Evolutionary conservation across 2,113 vertebrate genomes (phyloP), one percentile per base, ranked within the genome.

Genomic region (Pheucticus melanocephalus): DNA sequence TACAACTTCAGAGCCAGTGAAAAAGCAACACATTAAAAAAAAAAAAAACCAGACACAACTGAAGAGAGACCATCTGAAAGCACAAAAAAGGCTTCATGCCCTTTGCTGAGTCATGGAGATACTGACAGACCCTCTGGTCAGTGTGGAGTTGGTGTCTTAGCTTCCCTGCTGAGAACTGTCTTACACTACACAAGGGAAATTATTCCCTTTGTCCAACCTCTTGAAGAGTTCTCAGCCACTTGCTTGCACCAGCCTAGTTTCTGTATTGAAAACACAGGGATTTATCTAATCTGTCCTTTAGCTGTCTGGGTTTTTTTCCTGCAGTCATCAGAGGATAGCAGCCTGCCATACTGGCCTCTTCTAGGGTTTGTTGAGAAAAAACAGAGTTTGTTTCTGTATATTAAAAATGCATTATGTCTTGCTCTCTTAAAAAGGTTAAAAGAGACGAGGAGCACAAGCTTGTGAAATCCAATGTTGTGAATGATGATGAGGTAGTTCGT

Each of bases 391-490:
- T 73, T 85, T 65, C 31, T 47, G 10, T 66, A 6, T 82, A 35
- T 50, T 94, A 20, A 70, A 85, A 69, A 19, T 64, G 21, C 18
- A n/a, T 83, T 94, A 11, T 94, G 37, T 91, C 44, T 93, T 80
- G 9, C n/a, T 92, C 37, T 91, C 54, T 94, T 97, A 2, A 40
- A 95, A 94, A 99, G 99, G 98, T 99, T 42, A 99, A 99, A 95
- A 98, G 99, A 70, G 99, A 99, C 0, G 99, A 99, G 39, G 99
- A 99, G 45, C 99, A 99, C 97, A 99, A 99, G 92, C 95, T 97
- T 9, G 98, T 99, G 82, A 99, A 99, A 95, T 99, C 99, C 2
- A 99, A 98, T 27, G 96, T 98, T 3, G 98, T 99, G 90, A 99
- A 99, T 65, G 99, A 99, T 2, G 99, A 99, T 37, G 99, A 99